Evolutionary conservation across 2,797 vertebrate genomes (phyloP), one percentile per base, ranked within the genome.

Genomic region (Peromyscus attwateri): DNA sequence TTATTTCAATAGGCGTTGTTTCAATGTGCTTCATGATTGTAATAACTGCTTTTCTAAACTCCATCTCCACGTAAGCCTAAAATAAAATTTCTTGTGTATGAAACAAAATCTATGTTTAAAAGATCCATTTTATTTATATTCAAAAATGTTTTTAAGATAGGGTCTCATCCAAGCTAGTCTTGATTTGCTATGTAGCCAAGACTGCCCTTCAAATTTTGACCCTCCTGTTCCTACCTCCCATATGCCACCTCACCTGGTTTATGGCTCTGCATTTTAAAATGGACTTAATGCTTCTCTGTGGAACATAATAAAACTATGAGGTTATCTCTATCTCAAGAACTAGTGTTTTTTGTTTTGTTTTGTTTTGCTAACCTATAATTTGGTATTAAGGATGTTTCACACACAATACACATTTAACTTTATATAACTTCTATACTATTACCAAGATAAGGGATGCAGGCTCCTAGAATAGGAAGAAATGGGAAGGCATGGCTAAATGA

Each of bases 31-130:
- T 99, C 93, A 98, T 98, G 14, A 99, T 96, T 31, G 99, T 99
- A 49, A 98, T 97, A 37, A 99, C 98, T 0, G 99, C 99, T 82
- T 99, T 99, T 84, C 98, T 99, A 76, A 98, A 99, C 96, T 99
- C 99, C 97, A 99, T 99, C 97, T 98, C 98, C 87, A 99, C 97
- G 0, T 98, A 98, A 43, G 99, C 99, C 99, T 99, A 80, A 37
- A 98, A 96, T 9, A 94, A 96, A 96, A 92, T 64, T 68, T 92
- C 46, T 89, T 27, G 27, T 89, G 62, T 91, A 55, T 91, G 5
- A 55, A 81, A 55, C 71, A 82, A 92, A 91, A 80, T 49, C 2
- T 92, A 80, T 25, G 10, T 66, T 95, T 83, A 89, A 95, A 96
- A 70, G n/a, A 46, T n/a, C 75, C 64, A 80, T 82, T 88, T 91